Evolutionary conservation across 2,888 invertebrate species (phyloP), one percentile per base, ranked within the genome.

Genomic region (Xiphydria camelus): DNA sequence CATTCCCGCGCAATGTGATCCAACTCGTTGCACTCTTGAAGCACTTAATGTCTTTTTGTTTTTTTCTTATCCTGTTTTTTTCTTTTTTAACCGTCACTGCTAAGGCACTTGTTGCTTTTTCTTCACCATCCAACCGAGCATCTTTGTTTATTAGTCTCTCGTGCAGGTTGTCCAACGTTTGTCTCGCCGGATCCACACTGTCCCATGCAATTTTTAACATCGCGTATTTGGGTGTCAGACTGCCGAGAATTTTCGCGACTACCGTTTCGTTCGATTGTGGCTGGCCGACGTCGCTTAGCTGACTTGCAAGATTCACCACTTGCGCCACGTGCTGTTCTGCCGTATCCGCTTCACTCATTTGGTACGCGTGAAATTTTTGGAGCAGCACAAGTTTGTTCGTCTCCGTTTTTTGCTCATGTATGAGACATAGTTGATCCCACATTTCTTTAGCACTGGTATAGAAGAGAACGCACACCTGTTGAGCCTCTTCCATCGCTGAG

Each of bases 101-200:
- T 6, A 23, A 23, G 1, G 40, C 40, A 36, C 19, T 36, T 7
- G 19, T 18, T 20, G 7, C 20, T 15, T 35, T 1, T 9, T 40
- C 40, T 4, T 40, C 40, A 1, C 2, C 18, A 3, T 18, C 18
- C 9, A 40, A 18, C 14, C 40, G 40, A 15, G 34, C 15, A 5
- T 61, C 57, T 46, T 59, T 57, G 10, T 54, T 48, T 5, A 56
- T 47, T 9, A 38, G 42, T 9, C 48, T 22, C 35, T 45, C 48
- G 21, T 51, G 51, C 26, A 45, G 22, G 7, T 40, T 40, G 26
- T 45, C 41, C 15, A 41, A 26, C 17, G 45, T 45, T 32, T 45
- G 45, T 5, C 25, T 23, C 6, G 32, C 40, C 4, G 35, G 40
- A 4, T 40, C 40, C 9, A 40, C 40, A 38, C 40, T 40, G n/a